Evolutionary conservation across 2,113 vertebrate genomes (phyloP).

Genomic region (Prietella phreatophila): DNA sequence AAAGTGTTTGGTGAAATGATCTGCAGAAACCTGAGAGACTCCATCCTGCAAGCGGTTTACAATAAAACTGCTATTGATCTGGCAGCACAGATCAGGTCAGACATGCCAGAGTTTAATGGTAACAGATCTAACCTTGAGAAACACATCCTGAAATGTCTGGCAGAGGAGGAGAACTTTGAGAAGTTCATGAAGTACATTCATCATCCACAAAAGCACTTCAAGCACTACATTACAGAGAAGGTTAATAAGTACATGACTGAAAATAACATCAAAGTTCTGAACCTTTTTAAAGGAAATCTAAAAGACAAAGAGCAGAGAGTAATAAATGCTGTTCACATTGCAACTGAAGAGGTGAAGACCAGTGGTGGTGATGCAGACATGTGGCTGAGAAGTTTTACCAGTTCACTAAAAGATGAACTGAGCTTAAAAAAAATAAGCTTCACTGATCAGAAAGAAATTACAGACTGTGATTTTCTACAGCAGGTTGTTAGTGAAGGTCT

Average conservation of each 20-base stretch:
- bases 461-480: neutral
- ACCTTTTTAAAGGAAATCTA: conserved; percentile 1
- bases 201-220: conserved; percentile 8
- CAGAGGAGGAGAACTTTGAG: neutral
- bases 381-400: neutral
- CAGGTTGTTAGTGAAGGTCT: neutral
- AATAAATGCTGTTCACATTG: neutral
- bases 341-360: neutral
- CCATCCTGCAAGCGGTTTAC: neutral
- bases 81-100: conserved; percentile 56
- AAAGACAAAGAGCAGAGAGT: neutral
- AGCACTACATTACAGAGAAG: conserved; percentile 53
- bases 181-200: conserved; percentile 63
- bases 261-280: neutral
- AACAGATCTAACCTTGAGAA: conserved; percentile 63
- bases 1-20: conserved; percentile 65
- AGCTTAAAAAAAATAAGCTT: neutral
- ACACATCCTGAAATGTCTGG: neutral
- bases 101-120: conserved; percentile 63
- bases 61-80: neutral
- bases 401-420: neutral
- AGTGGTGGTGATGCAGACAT: neutral
- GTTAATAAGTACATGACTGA: conserved; percentile 53
- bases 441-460: neutral
- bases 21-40: conserved; percentile 62